A percentile compares a stretch with the other conserved stretches of the same genome.
Evolutionary conservation across 2,888 invertebrate genomes (phyloP).

Genomic region (Ophion costatus): DNA sequence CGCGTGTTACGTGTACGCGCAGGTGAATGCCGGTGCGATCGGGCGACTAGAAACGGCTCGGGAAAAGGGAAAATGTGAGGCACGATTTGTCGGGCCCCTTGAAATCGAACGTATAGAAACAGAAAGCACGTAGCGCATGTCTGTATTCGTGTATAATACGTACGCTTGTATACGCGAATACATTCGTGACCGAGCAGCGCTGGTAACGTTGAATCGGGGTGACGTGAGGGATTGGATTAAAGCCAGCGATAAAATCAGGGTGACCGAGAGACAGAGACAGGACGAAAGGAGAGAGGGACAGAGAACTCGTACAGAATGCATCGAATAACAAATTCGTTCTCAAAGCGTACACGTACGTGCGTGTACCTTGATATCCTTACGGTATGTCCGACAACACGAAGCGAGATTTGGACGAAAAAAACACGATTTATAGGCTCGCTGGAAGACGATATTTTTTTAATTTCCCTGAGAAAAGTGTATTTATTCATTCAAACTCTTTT

Average conservation of each 20-base stretch:
- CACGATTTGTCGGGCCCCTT: constrained; percentile 13
- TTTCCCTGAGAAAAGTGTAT: too few species aligned
- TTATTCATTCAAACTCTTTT: too few species aligned
- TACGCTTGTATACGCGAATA: constrained; percentile 1
- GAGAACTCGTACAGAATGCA: constrained; percentile 39
- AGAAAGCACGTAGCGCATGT: constrained; percentile 52
- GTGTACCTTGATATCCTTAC: constrained; percentile 34
- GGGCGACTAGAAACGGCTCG: constrained; percentile 37
- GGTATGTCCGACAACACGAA: constrained; percentile 7
- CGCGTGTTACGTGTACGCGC: constrained; percentile 32
- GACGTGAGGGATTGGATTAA: constrained; percentile 56
- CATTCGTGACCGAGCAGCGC: constrained; percentile 20
- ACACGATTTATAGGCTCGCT: not conserved
- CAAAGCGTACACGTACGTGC: constrained; percentile 31
- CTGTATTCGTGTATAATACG: constrained; percentile 5
- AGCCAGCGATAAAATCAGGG: constrained; percentile 60
- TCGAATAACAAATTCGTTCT: constrained; percentile 57
- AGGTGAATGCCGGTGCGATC: constrained; percentile 23
- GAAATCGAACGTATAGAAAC: constrained; percentile 49
- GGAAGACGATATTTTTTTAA: not conserved
- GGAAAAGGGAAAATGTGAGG: constrained; percentile 36
- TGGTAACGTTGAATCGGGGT: constrained; percentile 41
- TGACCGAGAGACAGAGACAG: constrained; percentile 37
- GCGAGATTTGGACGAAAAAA: not conserved
- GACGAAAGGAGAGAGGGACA: constrained; percentile 6